phyloP scores from a whole-genome alignment of 1,140 invertebrate genomes.

The Drosophila persimilis region DNA sequence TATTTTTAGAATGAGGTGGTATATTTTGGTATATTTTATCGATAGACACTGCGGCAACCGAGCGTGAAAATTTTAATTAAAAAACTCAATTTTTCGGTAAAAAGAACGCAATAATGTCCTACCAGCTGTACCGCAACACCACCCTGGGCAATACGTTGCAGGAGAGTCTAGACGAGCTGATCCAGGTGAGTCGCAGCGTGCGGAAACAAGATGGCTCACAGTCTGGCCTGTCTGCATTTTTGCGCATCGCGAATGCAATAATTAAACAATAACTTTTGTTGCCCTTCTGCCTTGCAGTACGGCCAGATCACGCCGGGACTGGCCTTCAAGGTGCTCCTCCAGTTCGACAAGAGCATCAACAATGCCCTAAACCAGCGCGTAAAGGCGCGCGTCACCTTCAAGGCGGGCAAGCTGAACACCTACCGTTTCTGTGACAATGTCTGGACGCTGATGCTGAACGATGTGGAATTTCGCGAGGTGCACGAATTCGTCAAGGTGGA shows the following conservation, averaged over 20 bases:
- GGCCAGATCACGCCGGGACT: slow-evolving; percentile 97
- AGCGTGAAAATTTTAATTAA: too few relatives aligned
- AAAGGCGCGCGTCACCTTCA: slow-evolving; percentile 96
- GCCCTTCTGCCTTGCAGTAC: slow-evolving; percentile 88
- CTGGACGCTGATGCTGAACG: slow-evolving; percentile 98
- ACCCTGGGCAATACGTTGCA: slow-evolving; percentile 98
- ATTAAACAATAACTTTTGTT: neutral
- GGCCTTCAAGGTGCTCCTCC: slow-evolving; percentile 95
- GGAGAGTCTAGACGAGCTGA: slow-evolving; percentile 96
- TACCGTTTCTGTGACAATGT: slow-evolving; percentile 99
- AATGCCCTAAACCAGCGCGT: slow-evolving; percentile 95
- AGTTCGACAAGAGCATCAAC: slow-evolving; percentile 99
- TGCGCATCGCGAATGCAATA: slow-evolving; percentile 34
- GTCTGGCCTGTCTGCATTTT: slow-evolving; percentile 27
- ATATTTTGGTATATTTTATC: too few relatives aligned
- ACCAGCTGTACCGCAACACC: slow-evolving; percentile 98
- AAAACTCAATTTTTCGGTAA: too few relatives aligned
- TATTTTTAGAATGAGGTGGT: too few relatives aligned
- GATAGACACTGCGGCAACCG: too few relatives aligned
- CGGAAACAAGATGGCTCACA: slow-evolving; percentile 77
- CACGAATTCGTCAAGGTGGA: slow-evolving; percentile 97
- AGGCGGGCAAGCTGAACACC: slow-evolving; percentile 98
- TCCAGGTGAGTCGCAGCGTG: slow-evolving; percentile 86
- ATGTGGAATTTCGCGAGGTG: slow-evolving; percentile 98
- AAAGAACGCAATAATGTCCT: slow-evolving; percentile 87